Evolutionary conservation across 1,140 invertebrate genomes (phyloP), one percentile per base, ranked within the genome.

Genomic region (Eriosoma lanigerum): DNA sequence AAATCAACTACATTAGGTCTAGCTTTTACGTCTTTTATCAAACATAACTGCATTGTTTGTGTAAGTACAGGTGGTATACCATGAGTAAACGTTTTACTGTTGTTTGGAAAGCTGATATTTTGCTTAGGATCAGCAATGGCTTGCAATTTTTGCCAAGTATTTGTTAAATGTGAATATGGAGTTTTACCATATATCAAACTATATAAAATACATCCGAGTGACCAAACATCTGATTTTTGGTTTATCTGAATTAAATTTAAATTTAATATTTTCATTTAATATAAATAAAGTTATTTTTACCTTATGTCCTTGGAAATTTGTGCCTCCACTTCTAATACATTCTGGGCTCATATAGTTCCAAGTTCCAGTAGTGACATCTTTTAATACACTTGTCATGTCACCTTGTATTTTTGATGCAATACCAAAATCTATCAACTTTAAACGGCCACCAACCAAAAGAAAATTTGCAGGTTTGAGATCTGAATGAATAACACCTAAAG

Each of bases 401-500:
- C 90, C 88, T 83, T 94, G 92, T 70, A 99, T 89, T 70, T 91
- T 91, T 66, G 94, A 94, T n/a, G 97, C 93, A 83, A 99, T 99
- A 29, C 97, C 97, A 88, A 99, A 99, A 87, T 99, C 97, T 82
- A 99, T 99, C 29, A 99, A 87, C 87, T 98, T 99, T 6, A 99
- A 86, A 66, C 91, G 89, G 5, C 94, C 95, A 81, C 90, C 89
- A 29, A 96, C 94, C 83, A 97, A 87, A 15, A 99, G 88, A 87
- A 99, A 99, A 87, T 99, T 99, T 1, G 95, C 95, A 15, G 97
- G 97, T 86, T 99, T 99, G 80, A 99, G 87, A 87, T 99, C 97
- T 0, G 94, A 95, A 88, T 98, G 97, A 81, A 98, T 95, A 17
- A 98, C 93, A 62, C 93, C 94, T 94, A 85, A 9, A 19, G 2